Base-by-base conservation (phyloP, 30 jellyfish, hydroid and myxozoan species). In the Catostylus mosaicus region DNA sequence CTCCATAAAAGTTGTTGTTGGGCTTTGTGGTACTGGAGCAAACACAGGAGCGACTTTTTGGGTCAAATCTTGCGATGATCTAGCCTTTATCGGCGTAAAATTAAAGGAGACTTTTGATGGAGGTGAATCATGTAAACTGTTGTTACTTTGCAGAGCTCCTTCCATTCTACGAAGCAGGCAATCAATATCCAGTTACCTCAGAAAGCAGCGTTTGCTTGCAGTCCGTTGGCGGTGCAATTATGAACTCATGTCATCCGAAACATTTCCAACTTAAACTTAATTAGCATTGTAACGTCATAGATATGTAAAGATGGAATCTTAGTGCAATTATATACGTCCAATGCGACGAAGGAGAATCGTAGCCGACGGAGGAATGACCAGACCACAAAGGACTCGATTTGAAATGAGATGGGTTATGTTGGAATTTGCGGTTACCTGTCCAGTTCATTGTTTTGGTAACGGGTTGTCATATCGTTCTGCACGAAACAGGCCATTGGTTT, bases 1-100 rank as follows among this genome's bases (percentile, higher is more conserved):
- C 20, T 33, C 31, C 36, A 68, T 22, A n/a, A 34, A n/a, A 7
- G 88, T 70, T 20, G 88, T 12, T n/a, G 88, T 54, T n/a, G 88
- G 88, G 57, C 88, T 76, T 11, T 35, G 76, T 20, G 88, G 88
- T 18, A 76, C 78, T 18, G 71, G 78, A 0, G 88, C 88, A 26
- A 76, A 76, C 18, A 62, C 88, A 5, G 88, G 88, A 23, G 88
- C 88, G 20, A 76, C 69, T 76, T 76, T 76, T 30, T 57, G 78
- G 19, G 88, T 18, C 80, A 82, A 36, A 31, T 82, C 92, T 62
- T 82, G 92, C 29, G 92, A 23, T 5, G 92, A 74, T 29, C 72
- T 65, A 24, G 83, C 59, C 46, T 61, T 68, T 20, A 82, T 68
- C 18, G 92, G 92, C 48, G 92, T 82, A 80, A 82, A 82, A 45